Evolutionary conservation across 2,797 vertebrate genomes (phyloP), one percentile per base, ranked within the genome.

Genomic region (Buphagus erythrorhynchus): DNA sequence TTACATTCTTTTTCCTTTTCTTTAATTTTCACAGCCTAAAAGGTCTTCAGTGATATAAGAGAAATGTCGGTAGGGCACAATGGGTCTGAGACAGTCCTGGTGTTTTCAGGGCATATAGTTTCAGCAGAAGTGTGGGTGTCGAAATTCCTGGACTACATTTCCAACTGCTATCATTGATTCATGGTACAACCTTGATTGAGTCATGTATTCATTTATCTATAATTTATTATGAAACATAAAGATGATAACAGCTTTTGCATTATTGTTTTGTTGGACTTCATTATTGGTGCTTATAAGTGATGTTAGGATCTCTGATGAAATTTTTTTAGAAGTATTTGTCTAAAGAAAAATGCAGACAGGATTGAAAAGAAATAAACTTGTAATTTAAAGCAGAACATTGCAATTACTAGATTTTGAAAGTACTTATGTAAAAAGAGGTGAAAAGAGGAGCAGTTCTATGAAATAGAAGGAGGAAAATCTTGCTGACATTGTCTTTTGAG

Each of bases 21-120:
- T 68, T 85, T 49, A 63, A 72, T 95, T 91, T 96, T 96, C 45
- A 21, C 84, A 67, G 43, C 38, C 94, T 82, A 42, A 96, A 97
- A 92, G 10, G 59, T 26, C 78, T 92, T 91, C 63, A 72, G 55
- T 89, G 38, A 54, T 80, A 76, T 28, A 24, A 81, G 22, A 52
- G 43, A 10, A 57, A 71, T 67, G 43, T 85, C 54, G 33, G 49
- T 16, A 46, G 40, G 25, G 24, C 55, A 72, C 31, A 76, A 63
- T 84, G 76, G 24, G 63, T 59, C 82, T 80, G 74, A 75, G 71
- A 72, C 31, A 61, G 18, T 72, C 36, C 54, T 4, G 11, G 31
- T 71, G 38, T 75, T 96, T 94, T 72, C 85, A 87, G 63, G 49
- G 28, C 31, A 45, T 73, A n/a, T 57, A 36, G 18, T 86, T 76